Percentiles rank a stretch among this genome's conserved stretches.
Evolutionary conservation across 2,888 invertebrate genomes (phyloP).

Genomic region (Hipparchia sbordonii): DNA sequence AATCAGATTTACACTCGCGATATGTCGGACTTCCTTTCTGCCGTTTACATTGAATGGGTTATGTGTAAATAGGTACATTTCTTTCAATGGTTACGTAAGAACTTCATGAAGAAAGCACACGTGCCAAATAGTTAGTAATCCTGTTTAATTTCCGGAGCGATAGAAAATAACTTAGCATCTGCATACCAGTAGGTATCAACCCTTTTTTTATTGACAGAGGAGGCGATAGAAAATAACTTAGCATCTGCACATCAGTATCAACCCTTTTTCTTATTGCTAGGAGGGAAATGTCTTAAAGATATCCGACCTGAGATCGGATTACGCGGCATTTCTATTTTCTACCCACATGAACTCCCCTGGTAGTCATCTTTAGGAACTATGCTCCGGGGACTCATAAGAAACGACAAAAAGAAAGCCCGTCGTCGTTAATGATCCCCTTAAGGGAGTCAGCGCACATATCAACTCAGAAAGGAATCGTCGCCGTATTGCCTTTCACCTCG

Average conservation of each 20-base stretch:
- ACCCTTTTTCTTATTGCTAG: not conserved
- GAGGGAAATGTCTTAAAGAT: no score
- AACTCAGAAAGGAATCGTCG: no score
- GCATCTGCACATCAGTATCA: not conserved
- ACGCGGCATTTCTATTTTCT: no score
- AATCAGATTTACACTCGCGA: no score
- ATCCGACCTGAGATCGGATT: no score
- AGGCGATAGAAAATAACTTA: not conserved
- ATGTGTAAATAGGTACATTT: not conserved
- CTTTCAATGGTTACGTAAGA: not conserved
- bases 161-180: not conserved
- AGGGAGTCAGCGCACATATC: no score
- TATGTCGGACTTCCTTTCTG: not conserved
- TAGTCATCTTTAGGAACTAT: no score
- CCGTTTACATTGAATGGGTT: not conserved
- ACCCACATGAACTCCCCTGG: no score
- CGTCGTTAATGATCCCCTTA: no score
- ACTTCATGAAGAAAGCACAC: slow-evolving; percentile 5
- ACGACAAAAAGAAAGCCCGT: no score
- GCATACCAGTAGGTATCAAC: not conserved
- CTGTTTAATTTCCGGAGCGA: slow-evolving; percentile 15
- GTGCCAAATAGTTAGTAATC: slow-evolving; percentile 10
- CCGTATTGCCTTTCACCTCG: no score
- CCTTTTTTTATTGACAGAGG: not conserved
- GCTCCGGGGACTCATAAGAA: no score